A percentile compares a stretch with the other conserved stretches of the same genome.
These are phyloP conservation scores for Oreochromis spilurus DNA, from an alignment of 2,113 vertebrate species.

Conservation along the genomic window DNA sequence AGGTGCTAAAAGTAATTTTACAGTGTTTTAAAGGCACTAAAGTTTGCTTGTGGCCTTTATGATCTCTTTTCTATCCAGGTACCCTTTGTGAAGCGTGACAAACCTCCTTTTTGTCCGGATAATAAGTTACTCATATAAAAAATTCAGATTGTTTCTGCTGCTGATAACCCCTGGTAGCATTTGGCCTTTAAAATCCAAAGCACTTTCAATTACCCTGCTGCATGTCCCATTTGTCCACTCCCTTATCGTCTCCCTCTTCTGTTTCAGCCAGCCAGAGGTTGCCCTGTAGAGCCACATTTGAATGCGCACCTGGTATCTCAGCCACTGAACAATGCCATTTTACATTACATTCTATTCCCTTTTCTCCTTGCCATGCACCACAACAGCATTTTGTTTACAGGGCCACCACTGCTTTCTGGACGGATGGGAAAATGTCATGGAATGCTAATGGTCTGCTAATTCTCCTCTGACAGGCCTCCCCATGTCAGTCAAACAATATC, in stretches of 20 bases:
- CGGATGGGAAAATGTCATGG: conserved; percentile 68
- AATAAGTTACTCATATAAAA: conserved; percentile 63
- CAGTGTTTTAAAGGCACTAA: conserved; percentile 31
- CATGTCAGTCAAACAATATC: conserved; percentile 59
- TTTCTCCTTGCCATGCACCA: conserved; percentile 50
- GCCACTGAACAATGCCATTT: conserved; percentile 57
- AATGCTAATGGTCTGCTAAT: conserved; percentile 67
- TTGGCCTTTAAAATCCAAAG: conserved; percentile 67
- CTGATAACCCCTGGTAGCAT: conserved; percentile 64
- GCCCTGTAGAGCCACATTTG: conserved; percentile 57
- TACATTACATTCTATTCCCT: conserved; percentile 60
- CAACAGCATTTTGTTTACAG: conserved; percentile 64
- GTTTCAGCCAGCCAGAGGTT: conserved; percentile 56
- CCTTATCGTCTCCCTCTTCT: conserved; percentile 55
- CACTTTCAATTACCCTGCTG: conserved; percentile 61
- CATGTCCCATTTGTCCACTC: conserved; percentile 44
- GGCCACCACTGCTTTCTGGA: conserved; percentile 42
- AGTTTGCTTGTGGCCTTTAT: conserved; percentile 54
- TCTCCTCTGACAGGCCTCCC: conserved; percentile 37
- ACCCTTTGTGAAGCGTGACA: conserved; percentile 19
- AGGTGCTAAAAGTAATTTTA: conserved; percentile 37
- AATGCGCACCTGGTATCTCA: conserved; percentile 57
- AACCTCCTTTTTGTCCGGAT: conserved; percentile 47
- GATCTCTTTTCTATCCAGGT: conserved; percentile 38
- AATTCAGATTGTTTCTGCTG: conserved; percentile 61